Conservation (phyloP, 37 sponge, comb jelly and placozoan species). For the Cliona cf. orientalis region DNA sequence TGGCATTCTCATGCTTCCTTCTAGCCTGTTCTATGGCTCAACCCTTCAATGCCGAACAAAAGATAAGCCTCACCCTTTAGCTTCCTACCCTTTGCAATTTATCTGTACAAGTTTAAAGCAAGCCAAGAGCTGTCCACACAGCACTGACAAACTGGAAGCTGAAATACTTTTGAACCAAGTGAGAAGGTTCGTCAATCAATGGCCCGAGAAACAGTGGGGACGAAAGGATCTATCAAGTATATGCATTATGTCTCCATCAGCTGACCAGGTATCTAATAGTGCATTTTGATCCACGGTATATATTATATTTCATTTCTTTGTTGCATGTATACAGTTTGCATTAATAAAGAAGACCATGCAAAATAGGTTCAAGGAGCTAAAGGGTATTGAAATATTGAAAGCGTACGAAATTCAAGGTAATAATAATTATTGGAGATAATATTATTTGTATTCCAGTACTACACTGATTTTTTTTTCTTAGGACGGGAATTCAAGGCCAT, state of each 20-base stretch:
- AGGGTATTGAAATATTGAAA: slow-evolving; percentile 25
- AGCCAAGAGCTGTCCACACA: not conserved
- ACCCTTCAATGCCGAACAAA: slow-evolving; percentile 30
- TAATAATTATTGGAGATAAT: not conserved
- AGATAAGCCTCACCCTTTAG: slow-evolving; percentile 19
- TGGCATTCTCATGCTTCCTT: slow-evolving; percentile 60
- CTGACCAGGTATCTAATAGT: slow-evolving; percentile 46
- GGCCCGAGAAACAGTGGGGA: slow-evolving; percentile 64
- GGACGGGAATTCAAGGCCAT: slow-evolving; percentile 69
- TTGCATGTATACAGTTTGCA: slow-evolving; percentile 6
- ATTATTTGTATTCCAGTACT: slow-evolving; percentile 2
- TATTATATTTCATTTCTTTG: not conserved
- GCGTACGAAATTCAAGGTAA: slow-evolving; percentile 57
- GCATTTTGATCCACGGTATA: not conserved
- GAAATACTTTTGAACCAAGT: slow-evolving; percentile 21
- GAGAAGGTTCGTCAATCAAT: slow-evolving; percentile 24
- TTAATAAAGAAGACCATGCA: slow-evolving; percentile 1
- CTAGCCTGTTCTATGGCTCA: slow-evolving; percentile 71
- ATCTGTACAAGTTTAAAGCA: slow-evolving; percentile 18
- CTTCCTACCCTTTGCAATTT: slow-evolving; percentile 37
- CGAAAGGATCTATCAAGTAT: slow-evolving; percentile 14
- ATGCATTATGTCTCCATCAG: slow-evolving; percentile 59
- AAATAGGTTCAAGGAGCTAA: not conserved
- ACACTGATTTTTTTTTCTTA: slow-evolving; percentile 7
- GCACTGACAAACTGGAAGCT: slow-evolving; percentile 36